Evolutionary conservation across 2,888 invertebrate species (phyloP), one percentile per base, ranked within the genome.

Genomic region (Heliconius ismenius): DNA sequence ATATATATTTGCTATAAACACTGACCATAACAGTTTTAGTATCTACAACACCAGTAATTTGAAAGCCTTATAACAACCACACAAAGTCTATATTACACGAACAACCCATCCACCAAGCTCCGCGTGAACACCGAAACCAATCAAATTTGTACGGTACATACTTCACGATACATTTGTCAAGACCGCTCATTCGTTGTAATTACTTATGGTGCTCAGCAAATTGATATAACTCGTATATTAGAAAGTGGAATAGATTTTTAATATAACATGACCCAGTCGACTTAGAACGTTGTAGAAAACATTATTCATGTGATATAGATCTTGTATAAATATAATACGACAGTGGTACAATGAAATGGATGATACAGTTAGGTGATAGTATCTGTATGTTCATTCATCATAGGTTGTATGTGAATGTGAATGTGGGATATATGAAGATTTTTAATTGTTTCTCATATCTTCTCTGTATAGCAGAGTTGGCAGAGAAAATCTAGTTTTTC

Each of bases 141-240:
- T 92, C 89, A 86, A 87, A 91, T 92, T 88, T 88, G 83, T 87
- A 88, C 89, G 91, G 91, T 88, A 88, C 89, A 90, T 91, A 92
- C 89, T 89, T 91, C 88, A 90, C 89, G 88, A 89, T 86, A 85
- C 90, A 92, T 93, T 92, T 92, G 92, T 92, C 91, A 92, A 89
- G 89, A 90, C 83, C 86, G 87, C 85, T 86, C 87, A 85, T 85
- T 86, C 85, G 85, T 83, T 84, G 90, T 91, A 92, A 92, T 92
- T 91, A 91, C 88, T 92, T 90, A 92, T 90, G 89, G 85, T 86
- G 87, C 87, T 86, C 85, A 82, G 85, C 88, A 90, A 92, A 92
- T 92, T 92, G 91, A 91, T 91, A 91, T 86, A 87, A 88, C 86
- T 85, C 83, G 86, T 84, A 85, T 80, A 81, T 81, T 83, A 88